Evolutionary conservation across 1,140 invertebrate genomes (phyloP).

Genomic region (Pemphigus obesinymphae): DNA sequence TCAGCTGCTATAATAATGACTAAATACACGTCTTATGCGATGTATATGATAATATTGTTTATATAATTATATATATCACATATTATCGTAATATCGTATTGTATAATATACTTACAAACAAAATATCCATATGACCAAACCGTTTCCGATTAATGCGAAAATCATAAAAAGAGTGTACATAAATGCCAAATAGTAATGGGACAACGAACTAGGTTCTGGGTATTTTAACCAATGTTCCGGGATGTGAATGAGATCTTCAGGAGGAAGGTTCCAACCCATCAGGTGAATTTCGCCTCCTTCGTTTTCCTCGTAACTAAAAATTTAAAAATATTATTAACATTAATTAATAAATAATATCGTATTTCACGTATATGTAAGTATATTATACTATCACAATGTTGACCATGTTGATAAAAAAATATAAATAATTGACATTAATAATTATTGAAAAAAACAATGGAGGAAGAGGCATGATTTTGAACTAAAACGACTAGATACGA

Average conservation of each 20-base stretch:
- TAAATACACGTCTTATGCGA: too few relatives aligned
- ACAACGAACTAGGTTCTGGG: conserved; percentile 71
- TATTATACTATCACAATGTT: too few relatives aligned
- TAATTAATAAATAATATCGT: too few relatives aligned
- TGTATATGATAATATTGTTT: background rate
- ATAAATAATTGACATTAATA: too few relatives aligned
- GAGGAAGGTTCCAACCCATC: conserved; percentile 71
- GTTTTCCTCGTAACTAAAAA: conserved; percentile 9
- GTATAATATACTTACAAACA: conserved; percentile 59
- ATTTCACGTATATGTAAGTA: too few relatives aligned
- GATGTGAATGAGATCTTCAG: conserved; percentile 68
- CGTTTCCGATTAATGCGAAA: conserved; percentile 74
- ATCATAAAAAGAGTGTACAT: conserved; percentile 78
- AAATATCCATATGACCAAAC: conserved; percentile 85
- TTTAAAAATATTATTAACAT: too few relatives aligned
- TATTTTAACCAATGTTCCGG: conserved; percentile 78
- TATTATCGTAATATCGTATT: background rate
- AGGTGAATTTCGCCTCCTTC: conserved; percentile 51
- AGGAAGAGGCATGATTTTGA: too few relatives aligned
- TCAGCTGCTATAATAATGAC: too few relatives aligned
- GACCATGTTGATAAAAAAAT: too few relatives aligned
- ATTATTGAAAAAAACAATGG: too few relatives aligned
- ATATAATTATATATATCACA: background rate
- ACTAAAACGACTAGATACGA: too few relatives aligned
- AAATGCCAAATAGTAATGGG: conserved; percentile 76